These are phyloP conservation scores for Julus scanicus DNA, from an alignment of 2,888 invertebrate genomes.

Conservation along the genomic window DNA sequence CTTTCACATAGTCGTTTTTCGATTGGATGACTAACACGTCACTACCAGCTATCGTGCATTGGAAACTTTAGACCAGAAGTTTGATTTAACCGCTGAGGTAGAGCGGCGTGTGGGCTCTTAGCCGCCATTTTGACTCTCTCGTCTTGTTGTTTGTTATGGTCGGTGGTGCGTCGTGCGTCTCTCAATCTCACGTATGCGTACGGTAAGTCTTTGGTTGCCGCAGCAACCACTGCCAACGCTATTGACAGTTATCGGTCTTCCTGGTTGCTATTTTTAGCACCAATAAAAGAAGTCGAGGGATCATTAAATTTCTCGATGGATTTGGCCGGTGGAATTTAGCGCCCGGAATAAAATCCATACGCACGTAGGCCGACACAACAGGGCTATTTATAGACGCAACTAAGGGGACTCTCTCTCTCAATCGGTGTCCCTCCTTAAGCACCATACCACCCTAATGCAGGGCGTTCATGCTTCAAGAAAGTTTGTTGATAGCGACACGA, in stretches of 20 bases:
- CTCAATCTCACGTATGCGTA: background rate
- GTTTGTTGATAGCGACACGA: background rate
- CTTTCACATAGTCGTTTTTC: too few relatives aligned
- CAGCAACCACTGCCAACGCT: constrained; percentile 26
- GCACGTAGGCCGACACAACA: background rate
- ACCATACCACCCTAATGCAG: background rate
- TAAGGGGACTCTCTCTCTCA: background rate
- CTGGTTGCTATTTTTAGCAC: constrained; percentile 51
- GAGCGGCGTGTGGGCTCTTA: background rate
- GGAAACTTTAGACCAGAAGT: too few relatives aligned
- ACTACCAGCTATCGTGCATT: too few relatives aligned
- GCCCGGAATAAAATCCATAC: background rate
- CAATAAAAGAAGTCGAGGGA: constrained; percentile 50
- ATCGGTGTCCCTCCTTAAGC: background rate
- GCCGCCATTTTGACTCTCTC: background rate
- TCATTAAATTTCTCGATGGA: constrained; percentile 49
- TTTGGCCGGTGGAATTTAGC: constrained; percentile 12
- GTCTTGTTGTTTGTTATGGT: background rate
- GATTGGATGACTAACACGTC: too few relatives aligned
- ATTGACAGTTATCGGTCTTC: constrained; percentile 43
- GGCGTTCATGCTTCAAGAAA: background rate
- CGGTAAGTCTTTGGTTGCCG: background rate
- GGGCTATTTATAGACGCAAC: constrained; percentile 8
- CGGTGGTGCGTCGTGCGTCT: background rate
- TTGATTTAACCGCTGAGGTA: background rate